Percentiles rank a stretch among this genome's conserved stretches.
Conservation (phyloP, 1,140 invertebrate genomes). For the Wiebesia pumilae region DNA sequence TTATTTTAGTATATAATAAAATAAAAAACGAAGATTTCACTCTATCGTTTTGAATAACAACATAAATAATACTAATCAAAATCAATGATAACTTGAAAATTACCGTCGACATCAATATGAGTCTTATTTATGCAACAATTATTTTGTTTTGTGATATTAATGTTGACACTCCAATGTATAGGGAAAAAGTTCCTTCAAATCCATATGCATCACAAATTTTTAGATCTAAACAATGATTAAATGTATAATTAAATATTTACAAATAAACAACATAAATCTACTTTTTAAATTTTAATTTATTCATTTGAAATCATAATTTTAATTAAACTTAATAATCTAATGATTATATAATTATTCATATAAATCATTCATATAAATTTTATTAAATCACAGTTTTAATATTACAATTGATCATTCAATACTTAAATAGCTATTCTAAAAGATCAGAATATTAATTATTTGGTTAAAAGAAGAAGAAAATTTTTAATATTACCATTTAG, state of each 20-base stretch:
- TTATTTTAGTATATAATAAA: conserved; percentile 38
- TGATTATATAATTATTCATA: background rate
- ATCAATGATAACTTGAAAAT: conserved; percentile 47
- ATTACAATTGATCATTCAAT: too few species aligned
- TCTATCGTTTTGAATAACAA: conserved; percentile 49
- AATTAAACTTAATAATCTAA: background rate
- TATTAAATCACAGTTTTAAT: too few species aligned
- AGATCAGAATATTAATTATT: background rate
- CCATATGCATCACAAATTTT: conserved; percentile 40
- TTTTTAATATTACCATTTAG: conserved; percentile 34
- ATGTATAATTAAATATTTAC: background rate
- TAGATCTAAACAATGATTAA: conserved; percentile 27
- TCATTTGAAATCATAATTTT: background rate
- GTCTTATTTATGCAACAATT: conserved; percentile 49
- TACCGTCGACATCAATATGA: conserved; percentile 54
- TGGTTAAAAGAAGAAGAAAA: background rate
- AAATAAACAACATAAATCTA: too few species aligned
- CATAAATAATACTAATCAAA: conserved; percentile 53
- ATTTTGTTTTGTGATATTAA: conserved; percentile 47
- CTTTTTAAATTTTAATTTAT: background rate
- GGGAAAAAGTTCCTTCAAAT: conserved; percentile 48
- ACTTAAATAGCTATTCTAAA: background rate
- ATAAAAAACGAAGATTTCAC: conserved; percentile 44
- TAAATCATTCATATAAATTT: too few species aligned
- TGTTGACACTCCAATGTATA: conserved; percentile 34